Base-by-base conservation (phyloP, 1,140 invertebrate genomes). In the Dendroctonus valens region DNA sequence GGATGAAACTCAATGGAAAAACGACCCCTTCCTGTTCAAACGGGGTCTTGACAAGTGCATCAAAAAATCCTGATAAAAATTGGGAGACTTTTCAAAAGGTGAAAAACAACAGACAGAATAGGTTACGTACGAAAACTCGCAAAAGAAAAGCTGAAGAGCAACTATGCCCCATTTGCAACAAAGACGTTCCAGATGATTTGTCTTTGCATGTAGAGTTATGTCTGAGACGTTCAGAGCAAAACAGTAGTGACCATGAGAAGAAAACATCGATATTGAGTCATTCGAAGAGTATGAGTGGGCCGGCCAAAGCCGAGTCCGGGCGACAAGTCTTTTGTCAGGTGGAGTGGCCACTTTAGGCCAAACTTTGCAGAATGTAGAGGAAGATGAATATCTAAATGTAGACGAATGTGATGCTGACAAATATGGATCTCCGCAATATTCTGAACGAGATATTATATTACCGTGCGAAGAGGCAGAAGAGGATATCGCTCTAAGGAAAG, bases 231-330 rank as follows among this genome's bases (percentile, higher is more conserved):
- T 79, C 79, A 49, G 82, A 83, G 66, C 78, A 80, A 41, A 83
- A 77, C 69, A 76, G 78, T 79, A 83, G 87, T 57, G 86, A 89
- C 60, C 55, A 59, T 38, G 87, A 52, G 86, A 86, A 51, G 87
- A 90, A 42, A 85, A 86, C 72, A 87, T 89, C 14, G 87, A 89
- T 75, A 86, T 87, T 26, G 86, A 88, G 68, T 77, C 81, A 6
- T 91, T 85, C 74, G 91, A 92, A 72, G 91, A 92, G 70, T 93
- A 92, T 73, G 89, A 91, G 72, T 92, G 91, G 91, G 89, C 89
- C 7, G 89, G 89, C 3, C 89, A 92, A 73, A 87, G 86, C 65
- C 80, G 90, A 73, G 85, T 91, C 42, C 80, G 89, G 41, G 88
- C 86, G 1, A 87, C 87, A 0, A 84, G 85, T 7, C 79, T 91